A percentile compares a stretch with the other conserved stretches of the same genome.
These are phyloP conservation scores for Silurus lanzhouensis DNA, from an alignment of 2,797 vertebrate genomes.

Conservation along the genomic window DNA sequence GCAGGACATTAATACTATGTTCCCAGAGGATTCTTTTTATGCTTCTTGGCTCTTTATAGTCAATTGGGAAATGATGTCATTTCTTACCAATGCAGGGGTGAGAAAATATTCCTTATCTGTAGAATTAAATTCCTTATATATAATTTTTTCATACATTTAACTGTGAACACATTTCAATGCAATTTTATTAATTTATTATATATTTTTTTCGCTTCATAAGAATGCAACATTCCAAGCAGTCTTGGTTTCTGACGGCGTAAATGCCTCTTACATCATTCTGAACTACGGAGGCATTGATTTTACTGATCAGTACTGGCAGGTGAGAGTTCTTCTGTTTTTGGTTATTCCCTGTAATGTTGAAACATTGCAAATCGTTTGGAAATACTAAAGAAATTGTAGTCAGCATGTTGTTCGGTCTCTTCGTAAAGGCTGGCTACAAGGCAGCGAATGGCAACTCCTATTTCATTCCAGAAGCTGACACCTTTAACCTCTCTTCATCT, in stretches of 20 bases:
- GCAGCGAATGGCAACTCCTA: not conserved
- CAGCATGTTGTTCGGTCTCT: not conserved
- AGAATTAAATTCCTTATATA: no score
- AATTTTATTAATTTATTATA: no score
- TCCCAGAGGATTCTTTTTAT: not conserved
- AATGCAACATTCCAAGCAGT: slow-evolving; percentile 5
- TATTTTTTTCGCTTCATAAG: not conserved
- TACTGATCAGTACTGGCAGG: not conserved
- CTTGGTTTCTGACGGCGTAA: not conserved
- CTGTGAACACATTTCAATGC: no score
- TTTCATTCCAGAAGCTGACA: not conserved
- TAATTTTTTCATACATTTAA: no score
- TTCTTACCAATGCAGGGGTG: not conserved
- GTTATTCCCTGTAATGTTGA: not conserved
- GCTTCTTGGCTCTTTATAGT: slow-evolving; percentile 35
- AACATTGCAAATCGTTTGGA: not conserved
- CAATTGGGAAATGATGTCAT: slow-evolving; percentile 30
- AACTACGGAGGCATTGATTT: not conserved
- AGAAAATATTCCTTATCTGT: not conserved
- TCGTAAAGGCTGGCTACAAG: not conserved
- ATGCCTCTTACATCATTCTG: not conserved
- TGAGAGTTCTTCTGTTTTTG: not conserved
- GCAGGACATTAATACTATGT: not conserved
- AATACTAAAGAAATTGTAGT: not conserved
- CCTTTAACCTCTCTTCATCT: not conserved